Conservation (phyloP, 2,888 invertebrate genomes). For the Neoascia interrupta region DNA sequence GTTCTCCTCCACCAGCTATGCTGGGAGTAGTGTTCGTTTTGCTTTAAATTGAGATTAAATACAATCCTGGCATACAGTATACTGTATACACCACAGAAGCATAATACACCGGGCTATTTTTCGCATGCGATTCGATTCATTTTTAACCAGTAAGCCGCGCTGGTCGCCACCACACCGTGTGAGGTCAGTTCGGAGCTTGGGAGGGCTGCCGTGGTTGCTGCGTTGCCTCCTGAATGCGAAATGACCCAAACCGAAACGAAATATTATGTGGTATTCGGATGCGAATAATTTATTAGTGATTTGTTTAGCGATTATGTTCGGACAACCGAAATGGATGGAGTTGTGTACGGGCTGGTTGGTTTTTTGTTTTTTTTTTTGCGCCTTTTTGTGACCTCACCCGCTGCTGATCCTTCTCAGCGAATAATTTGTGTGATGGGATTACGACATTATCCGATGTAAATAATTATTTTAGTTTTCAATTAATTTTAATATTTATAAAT, state of each 20-base stretch:
- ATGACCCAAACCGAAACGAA: slow-evolving; percentile 65
- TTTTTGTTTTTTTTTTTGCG: not conserved
- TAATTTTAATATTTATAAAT: slow-evolving; percentile 65
- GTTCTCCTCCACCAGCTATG: too few species aligned
- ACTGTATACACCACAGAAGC: slow-evolving; percentile 52
- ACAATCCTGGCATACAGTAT: too few species aligned
- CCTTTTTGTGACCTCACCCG: not conserved
- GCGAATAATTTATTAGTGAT: slow-evolving; percentile 70
- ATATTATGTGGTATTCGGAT: slow-evolving; percentile 69
- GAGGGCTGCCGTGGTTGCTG: not conserved
- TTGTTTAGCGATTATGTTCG: slow-evolving; percentile 68
- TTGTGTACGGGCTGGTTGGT: slow-evolving; percentile 9
- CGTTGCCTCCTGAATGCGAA: slow-evolving; percentile 40
- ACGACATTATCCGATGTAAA: slow-evolving; percentile 62
- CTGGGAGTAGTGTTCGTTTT: slow-evolving; percentile 45
- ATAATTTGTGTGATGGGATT: slow-evolving; percentile 65
- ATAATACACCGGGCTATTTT: slow-evolving; percentile 44
- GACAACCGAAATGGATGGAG: slow-evolving; percentile 66
- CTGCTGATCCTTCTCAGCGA: not conserved
- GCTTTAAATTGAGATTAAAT: slow-evolving; percentile 68
- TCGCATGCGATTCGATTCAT: slow-evolving; percentile 51
- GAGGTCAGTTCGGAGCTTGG: slow-evolving; percentile 53
- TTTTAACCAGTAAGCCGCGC: slow-evolving; percentile 66
- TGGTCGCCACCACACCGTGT: too few species aligned
- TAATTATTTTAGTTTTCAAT: slow-evolving; percentile 65